Percentiles rank a stretch among this genome's conserved stretches.
Evolutionary conservation across 2,113 vertebrate genomes (phyloP).

Genomic region (Leucoraja erinaceus): DNA sequence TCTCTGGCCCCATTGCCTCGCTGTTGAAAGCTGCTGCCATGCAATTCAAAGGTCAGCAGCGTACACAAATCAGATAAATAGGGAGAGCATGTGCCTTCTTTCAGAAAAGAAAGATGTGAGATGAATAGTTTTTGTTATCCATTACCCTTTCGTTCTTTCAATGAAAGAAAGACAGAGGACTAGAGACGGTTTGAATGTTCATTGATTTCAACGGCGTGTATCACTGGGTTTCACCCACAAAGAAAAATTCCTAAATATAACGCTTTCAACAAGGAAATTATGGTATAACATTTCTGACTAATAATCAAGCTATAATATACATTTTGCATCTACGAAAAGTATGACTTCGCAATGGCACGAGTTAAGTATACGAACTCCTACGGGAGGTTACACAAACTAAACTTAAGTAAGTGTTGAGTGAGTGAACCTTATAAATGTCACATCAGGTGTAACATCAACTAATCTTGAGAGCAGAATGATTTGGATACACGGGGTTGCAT

Average conservation of each 20-base stretch:
- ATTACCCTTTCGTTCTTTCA: background rate
- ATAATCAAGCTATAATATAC: background rate
- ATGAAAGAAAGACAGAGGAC: background rate
- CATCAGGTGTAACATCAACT: background rate
- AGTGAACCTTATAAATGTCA: background rate
- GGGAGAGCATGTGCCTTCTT: background rate
- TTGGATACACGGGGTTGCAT: background rate
- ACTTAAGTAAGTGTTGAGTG: background rate
- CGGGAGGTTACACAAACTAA: background rate
- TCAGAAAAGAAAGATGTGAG: background rate
- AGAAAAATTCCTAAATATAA: background rate
- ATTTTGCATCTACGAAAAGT: background rate
- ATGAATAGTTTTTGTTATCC: conserved; percentile 6
- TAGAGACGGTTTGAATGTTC: background rate
- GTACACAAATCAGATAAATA: background rate
- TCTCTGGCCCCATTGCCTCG: background rate
- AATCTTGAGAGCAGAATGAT: background rate
- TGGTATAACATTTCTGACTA: background rate
- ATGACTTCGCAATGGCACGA: background rate
- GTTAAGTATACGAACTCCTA: background rate
- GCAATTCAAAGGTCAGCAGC: background rate
- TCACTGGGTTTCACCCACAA: background rate
- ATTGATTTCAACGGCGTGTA: background rate
- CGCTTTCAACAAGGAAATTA: background rate
- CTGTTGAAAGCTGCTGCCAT: background rate